Conservation (phyloP, 2,888 invertebrate genomes). For the Blastobasis adustella region DNA sequence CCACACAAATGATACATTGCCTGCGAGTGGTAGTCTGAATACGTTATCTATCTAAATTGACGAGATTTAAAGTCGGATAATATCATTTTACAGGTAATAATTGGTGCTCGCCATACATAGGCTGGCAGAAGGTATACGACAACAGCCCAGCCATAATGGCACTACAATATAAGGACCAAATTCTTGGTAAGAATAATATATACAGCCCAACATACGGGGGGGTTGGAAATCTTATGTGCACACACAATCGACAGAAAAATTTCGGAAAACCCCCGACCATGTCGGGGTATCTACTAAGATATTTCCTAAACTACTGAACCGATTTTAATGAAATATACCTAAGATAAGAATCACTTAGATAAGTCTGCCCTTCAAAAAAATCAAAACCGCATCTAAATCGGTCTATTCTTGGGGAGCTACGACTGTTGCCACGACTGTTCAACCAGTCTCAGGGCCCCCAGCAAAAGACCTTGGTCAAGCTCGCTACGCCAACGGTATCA, state of each 20-base stretch:
- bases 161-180: conserved; percentile 52
- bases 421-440: too few species aligned
- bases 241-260: not conserved
- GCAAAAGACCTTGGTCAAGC: too few species aligned
- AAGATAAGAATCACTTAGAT: too few species aligned
- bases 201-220: not conserved
- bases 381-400: not conserved
- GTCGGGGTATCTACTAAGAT: too few species aligned
- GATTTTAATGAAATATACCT: not conserved
- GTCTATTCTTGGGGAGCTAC: not conserved
- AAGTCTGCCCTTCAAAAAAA: not conserved
- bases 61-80: too few species aligned
- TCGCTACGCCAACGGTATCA: too few species aligned
- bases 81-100: conserved; percentile 77
- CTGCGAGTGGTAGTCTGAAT: too few species aligned
- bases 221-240: not conserved
- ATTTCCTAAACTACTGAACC: not conserved
- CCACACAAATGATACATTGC: too few species aligned
- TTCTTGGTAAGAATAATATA: conserved; percentile 60
- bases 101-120: conserved; percentile 94
- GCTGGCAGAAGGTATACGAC: conserved; percentile 91
- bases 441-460: too few species aligned
- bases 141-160: conserved; percentile 79
- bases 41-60: too few species aligned
- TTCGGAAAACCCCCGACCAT: too few species aligned